Conservation (phyloP, 2,888 invertebrate species). For the Xylota sylvarum region DNA sequence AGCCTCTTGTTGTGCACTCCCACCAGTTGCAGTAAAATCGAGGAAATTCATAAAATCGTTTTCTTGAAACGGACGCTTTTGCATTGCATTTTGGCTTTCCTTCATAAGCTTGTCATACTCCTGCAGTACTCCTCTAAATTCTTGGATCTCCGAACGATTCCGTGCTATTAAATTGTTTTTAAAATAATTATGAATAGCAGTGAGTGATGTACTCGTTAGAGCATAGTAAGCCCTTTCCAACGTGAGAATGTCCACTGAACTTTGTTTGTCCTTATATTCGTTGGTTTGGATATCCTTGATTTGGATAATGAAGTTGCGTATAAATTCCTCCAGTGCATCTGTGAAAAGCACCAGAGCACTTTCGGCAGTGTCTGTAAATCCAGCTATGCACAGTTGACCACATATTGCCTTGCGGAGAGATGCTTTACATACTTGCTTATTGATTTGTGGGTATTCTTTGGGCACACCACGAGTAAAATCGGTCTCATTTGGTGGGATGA, state of each 20-base stretch:
- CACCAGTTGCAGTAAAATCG: constrained; percentile 80
- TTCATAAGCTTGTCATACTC: constrained; percentile 84
- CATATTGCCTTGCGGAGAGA: constrained; percentile 83
- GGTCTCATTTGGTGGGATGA: constrained; percentile 82
- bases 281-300: constrained; percentile 79
- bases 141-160: constrained; percentile 82
- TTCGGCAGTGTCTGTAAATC: constrained; percentile 83
- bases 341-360: constrained; percentile 81
- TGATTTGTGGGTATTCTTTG: constrained; percentile 80
- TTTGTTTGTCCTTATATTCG: constrained; percentile 78
- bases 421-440: constrained; percentile 79
- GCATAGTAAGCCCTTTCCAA: constrained; percentile 82
- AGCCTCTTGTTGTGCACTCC: constrained; percentile 33
- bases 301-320: constrained; percentile 81
- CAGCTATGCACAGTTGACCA: constrained; percentile 83
- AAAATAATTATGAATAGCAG: constrained; percentile 83
- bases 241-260: constrained; percentile 78
- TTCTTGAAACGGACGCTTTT: constrained; percentile 82
- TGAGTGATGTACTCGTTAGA: constrained; percentile 82
- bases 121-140: constrained; percentile 82
- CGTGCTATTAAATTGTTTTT: constrained; percentile 83
- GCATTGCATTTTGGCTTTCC: constrained; percentile 83
- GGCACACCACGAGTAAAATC: constrained; percentile 82
- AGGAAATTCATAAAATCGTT: constrained; percentile 83
- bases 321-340: constrained; percentile 83